Evolutionary conservation across 2,113 vertebrate species (phyloP), one percentile per base, ranked within the genome.

Genomic region (Ophthalmolycus amberensis): DNA sequence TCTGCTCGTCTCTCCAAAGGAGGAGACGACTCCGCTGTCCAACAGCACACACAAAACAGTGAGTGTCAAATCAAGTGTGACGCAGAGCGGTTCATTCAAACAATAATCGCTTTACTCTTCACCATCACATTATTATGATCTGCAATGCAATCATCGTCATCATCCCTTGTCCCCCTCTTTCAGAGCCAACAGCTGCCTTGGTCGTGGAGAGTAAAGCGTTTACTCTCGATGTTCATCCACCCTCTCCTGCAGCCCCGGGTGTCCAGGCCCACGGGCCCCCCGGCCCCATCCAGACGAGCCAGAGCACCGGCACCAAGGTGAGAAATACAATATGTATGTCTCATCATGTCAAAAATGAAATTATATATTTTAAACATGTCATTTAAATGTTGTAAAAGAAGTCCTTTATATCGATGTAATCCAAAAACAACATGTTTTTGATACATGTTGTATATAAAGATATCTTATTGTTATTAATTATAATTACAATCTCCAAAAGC

Each of bases 121-220:
- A 27, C 40, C 44, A 14, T 54, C 75, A 46, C 42, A 50, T 70
- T 48, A 65, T 71, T 52, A 46, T 68, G 22, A 64, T 58, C 50
- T 29, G 50, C 37, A 58, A 25, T 12, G 3, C 34, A n/a, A 16
- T 65, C 42, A 60, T 20, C 50, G 40, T 48, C n/a, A 60, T 20
- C 50, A 32, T 48, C n/a, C 32, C 8, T 27, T 76, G 38, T 71
- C 20, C 9, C 2, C 63, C n/a, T 34, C 14, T 59, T 4, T 54
- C 80, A 94, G 94, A 93, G 85, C 92, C 92, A 76, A 88, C 92
- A 85, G 88, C 92, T 94, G 93, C 91, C 89, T 91, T 92, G 91
- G 83, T 83, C 80, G 37, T 86, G 58, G 92, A 94, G 88, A 88
- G 88, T 83, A 86, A 89, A 73, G 44, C 38, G 9, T 85, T 84